Base-by-base conservation (phyloP, 2,113 vertebrate species). In the Cettia cetti region DNA sequence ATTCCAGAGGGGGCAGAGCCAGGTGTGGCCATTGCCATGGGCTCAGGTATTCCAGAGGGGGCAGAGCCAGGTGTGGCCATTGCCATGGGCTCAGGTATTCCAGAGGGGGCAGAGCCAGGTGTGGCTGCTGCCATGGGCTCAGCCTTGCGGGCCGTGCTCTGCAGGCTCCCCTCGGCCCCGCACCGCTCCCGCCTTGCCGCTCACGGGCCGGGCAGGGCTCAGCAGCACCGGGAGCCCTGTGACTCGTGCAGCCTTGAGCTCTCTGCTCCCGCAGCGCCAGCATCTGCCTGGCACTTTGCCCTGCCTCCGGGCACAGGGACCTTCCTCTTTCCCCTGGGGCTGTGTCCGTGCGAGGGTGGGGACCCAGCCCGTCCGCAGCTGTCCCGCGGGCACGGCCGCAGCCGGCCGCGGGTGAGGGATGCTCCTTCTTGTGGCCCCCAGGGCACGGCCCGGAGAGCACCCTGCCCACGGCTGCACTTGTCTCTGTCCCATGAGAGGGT, bases 181-280 rank as follows among this genome's bases (percentile, higher is more conserved):
- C 63, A 3, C 4, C 2, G 33, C 13, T 27, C 78, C n/a, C 13
- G 11, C 54, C 20, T 4, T 1, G 7, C 1, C 39, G 21, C 27
- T 2, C 3, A 0, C 1, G 24, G 26, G 15, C 3, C 1, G 5
- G 45, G 37, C 49, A 20, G 63, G 24, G 37, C 71, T 22, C 52
- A 5, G 60, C 45, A 37, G 82, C 60, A 4, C 0, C 37, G 9
- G 37, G 15, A 42, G 78, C 39, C 22, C 33, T 1, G 53, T 2
- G 19, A 33, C n/a, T 39, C 1, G 1, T 12, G 10, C 5, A 7
- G 30, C 45, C 10, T 14, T 10, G 54, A 39, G 44, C 35, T 33
- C n/a, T 1, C 0, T 7, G n/a, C 40, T 39, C 6, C n/a, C n/a
- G n/a, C n/a, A n/a, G n/a, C n/a, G n/a, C 6, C 0, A 11, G 40